phyloP scores from a whole-genome alignment of 2,888 invertebrate genomes.

The Bibio marci region DNA sequence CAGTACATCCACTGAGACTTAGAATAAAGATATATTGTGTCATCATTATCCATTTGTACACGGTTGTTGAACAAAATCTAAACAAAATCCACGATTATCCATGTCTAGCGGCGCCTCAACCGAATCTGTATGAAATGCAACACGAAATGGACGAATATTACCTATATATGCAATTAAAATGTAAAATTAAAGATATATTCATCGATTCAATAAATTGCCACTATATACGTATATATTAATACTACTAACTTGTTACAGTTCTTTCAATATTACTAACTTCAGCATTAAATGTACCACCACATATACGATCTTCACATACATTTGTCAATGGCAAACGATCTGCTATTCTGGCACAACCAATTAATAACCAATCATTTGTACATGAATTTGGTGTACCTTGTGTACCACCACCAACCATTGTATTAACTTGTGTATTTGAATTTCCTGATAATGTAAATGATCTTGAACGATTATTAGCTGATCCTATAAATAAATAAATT shows the following conservation, averaged over 20 bases:
- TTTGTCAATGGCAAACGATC: slow-evolving; percentile 34
- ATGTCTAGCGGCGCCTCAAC: slow-evolving; percentile 58
- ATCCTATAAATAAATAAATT: slow-evolving; percentile 4
- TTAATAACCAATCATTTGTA: slow-evolving; percentile 60
- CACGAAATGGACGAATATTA: slow-evolving; percentile 61
- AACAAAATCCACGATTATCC: slow-evolving; percentile 63
- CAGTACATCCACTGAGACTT: too few species aligned
- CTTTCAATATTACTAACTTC: slow-evolving; percentile 51
- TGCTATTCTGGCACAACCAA: slow-evolving; percentile 48
- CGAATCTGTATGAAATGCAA: slow-evolving; percentile 63
- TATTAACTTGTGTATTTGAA: slow-evolving; percentile 46
- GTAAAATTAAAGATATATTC: neutral
- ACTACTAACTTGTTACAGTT: slow-evolving; percentile 51
- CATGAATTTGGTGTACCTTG: slow-evolving; percentile 51
- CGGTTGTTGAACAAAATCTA: slow-evolving; percentile 72
- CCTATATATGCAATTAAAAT: slow-evolving; percentile 31
- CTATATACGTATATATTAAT: neutral
- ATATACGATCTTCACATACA: slow-evolving; percentile 62
- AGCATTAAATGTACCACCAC: slow-evolving; percentile 62
- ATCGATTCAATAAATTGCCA: neutral
- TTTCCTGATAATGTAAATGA: slow-evolving; percentile 66
- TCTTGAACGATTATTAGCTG: slow-evolving; percentile 52
- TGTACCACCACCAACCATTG: slow-evolving; percentile 49
- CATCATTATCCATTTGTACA: slow-evolving; percentile 42
- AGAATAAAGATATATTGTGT: too few species aligned